Base-by-base conservation (phyloP, 2,888 invertebrate genomes). In the Sicus ferrugineus region DNA sequence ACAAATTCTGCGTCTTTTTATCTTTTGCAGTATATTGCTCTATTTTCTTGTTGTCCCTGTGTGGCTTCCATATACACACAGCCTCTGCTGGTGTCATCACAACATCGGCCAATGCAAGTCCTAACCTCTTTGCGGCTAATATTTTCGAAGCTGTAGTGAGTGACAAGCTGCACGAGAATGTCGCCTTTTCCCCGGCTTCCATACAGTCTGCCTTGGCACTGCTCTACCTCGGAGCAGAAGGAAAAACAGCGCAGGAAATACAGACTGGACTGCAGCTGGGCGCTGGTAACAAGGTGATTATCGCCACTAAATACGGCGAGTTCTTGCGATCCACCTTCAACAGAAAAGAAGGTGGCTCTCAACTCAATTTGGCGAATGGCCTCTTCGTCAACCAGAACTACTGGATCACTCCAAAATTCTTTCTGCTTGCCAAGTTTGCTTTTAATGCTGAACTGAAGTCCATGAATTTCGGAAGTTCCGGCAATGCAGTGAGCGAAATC, bases 141-240 rank as follows among this genome's bases (percentile, higher is more conserved):
- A 72, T 84, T 34, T 75, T 77, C 58, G 67, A 73, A 34, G 73
- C 73, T 58, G 72, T 83, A n/a, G n/a, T n/a, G n/a, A n/a, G n/a
- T 9, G 62, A 73, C 7, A 69, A 72, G 3, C 58, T 67, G 0
- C 70, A 69, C 14, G 63, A 77, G 30, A 84, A 83, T 72, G 69
- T 79, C 0, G 75, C 83, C 16, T 72, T 79, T 38, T 83, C 83
- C 2, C 83, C 84, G 0, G 75, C 79, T 3, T 93, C 93, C 4
- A 82, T 93, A 72, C 92, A 93, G 83, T 81, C 92, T 67, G 89
- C 91, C 0, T 79, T 94, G 68, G 90, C 90, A 0, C 88, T 93
- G 75, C 86, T 93, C 2, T 90, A 89, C 68, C 90, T 93, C 81
- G 94, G 92, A 0, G 89, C 93, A 0, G 87, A 87, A 72, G 34